A percentile compares a stretch with the other conserved stretches of the same genome.
Evolutionary conservation across 23 tunicate genomes (phyloP).

Genomic region (Styela plicata): DNA sequence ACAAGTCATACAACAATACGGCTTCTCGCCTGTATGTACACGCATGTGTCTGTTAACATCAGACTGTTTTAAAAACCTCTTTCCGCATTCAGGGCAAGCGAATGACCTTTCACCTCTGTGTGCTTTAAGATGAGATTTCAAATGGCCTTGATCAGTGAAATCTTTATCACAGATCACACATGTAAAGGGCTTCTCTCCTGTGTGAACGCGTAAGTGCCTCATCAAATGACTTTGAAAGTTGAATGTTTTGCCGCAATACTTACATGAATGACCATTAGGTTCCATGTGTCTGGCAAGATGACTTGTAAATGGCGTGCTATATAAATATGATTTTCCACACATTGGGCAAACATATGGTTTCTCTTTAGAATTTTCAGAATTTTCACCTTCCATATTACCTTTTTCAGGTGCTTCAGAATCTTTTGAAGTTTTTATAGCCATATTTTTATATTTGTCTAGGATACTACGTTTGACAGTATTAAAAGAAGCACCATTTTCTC

Average conservation of each 20-base stretch:
- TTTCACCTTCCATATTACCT: background rate
- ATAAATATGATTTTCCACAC: constrained; percentile 60
- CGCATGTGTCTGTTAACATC: background rate
- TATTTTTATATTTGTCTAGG: too few relatives aligned
- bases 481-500: background rate
- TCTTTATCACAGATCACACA: background rate
- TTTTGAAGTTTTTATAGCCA: background rate
- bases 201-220: background rate
- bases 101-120: background rate
- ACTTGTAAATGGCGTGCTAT: constrained; percentile 41
- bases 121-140: background rate
- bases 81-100: background rate
- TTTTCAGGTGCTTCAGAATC: background rate
- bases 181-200: background rate
- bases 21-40: constrained; percentile 40
- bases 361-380: constrained; percentile 60
- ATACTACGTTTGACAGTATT: background rate
- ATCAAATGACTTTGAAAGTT: constrained; percentile 5
- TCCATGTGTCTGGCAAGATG: constrained; percentile 63
- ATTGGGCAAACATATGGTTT: constrained; percentile 48
- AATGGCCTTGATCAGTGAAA: background rate
- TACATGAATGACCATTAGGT: constrained; percentile 62
- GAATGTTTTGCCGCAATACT: constrained; percentile 64
- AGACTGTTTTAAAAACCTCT: background rate
- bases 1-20: constrained; percentile 41